Evolutionary conservation across 1,140 invertebrate genomes (phyloP).

Genomic region (Acyrthosiphon pisum): DNA sequence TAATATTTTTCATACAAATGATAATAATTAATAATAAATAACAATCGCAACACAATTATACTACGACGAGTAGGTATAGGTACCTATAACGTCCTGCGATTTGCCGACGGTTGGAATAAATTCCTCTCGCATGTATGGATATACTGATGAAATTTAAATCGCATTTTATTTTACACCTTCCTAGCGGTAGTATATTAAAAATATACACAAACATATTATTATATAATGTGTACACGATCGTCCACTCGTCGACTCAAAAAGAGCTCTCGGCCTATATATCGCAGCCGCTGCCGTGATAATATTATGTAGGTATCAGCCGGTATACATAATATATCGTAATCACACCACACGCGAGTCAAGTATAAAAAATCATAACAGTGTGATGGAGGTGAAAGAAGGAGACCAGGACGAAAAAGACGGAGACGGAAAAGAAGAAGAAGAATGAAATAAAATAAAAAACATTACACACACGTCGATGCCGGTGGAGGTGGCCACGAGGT

Average conservation of each 20-base stretch:
- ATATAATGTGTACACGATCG: too few species aligned
- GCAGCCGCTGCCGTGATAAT: not conserved
- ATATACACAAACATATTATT: not conserved
- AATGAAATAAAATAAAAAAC: constrained; percentile 28
- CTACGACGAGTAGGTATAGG: not conserved
- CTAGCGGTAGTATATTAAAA: not conserved
- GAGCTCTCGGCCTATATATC: not conserved
- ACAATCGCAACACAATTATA: not conserved
- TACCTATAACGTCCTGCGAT: not conserved
- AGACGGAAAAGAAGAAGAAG: not conserved
- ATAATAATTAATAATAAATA: too few species aligned
- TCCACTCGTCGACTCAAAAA: too few species aligned
- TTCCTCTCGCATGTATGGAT: not conserved
- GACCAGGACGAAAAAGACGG: not conserved
- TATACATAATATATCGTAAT: not conserved
- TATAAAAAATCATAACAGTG: not conserved
- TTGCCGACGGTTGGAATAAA: not conserved
- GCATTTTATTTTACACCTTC: not conserved
- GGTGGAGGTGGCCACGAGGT: constrained; percentile 34
- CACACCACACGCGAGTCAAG: not conserved
- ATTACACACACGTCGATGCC: constrained; percentile 5
- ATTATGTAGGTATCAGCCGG: not conserved
- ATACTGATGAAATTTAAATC: not conserved
- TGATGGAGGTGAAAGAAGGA: not conserved
- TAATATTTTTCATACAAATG: not conserved